Conservation (phyloP, 2,797 vertebrate genomes). For the Paguma larvata region DNA sequence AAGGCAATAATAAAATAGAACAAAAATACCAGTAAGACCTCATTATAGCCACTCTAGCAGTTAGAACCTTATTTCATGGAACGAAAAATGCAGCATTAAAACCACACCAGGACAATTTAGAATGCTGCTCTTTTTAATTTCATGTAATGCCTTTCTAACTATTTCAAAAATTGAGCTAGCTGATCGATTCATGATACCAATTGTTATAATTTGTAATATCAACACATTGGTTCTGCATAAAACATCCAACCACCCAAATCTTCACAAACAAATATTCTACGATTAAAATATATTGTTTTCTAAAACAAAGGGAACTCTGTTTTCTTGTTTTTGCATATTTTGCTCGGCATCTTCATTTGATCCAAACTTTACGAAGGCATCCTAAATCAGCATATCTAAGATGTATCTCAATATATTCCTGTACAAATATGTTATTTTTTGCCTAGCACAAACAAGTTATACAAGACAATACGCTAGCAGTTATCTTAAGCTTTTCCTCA, state of each 20-base stretch:
- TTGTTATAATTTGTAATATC: constrained; percentile 80
- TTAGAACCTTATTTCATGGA: constrained; percentile 79
- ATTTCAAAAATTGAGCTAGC: constrained; percentile 81
- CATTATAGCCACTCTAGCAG: constrained; percentile 76
- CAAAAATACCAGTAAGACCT: constrained; percentile 63
- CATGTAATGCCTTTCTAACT: constrained; percentile 82
- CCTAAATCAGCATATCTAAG: not conserved
- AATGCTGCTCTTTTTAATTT: constrained; percentile 84
- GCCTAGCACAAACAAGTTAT: not conserved
- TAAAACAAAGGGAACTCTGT: constrained; percentile 23
- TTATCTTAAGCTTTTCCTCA: not conserved
- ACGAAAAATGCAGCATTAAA: constrained; percentile 80
- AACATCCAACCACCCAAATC: constrained; percentile 37
- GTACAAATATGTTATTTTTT: not conserved
- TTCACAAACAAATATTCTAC: constrained; percentile 62
- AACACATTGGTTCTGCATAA: constrained; percentile 76
- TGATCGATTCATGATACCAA: constrained; percentile 78
- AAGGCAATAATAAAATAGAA: constrained; percentile 80
- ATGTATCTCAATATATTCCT: not conserved
- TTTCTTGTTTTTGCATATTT: constrained; percentile 27
- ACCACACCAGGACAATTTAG: constrained; percentile 79
- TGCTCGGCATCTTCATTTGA: not conserved
- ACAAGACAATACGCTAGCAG: not conserved
- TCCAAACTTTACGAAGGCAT: not conserved
- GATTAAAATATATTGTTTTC: not conserved